Evolutionary conservation across 30 jellyfish, hydroid and myxozoan genomes (phyloP).

Genomic region (Nemopilema nomurai): DNA sequence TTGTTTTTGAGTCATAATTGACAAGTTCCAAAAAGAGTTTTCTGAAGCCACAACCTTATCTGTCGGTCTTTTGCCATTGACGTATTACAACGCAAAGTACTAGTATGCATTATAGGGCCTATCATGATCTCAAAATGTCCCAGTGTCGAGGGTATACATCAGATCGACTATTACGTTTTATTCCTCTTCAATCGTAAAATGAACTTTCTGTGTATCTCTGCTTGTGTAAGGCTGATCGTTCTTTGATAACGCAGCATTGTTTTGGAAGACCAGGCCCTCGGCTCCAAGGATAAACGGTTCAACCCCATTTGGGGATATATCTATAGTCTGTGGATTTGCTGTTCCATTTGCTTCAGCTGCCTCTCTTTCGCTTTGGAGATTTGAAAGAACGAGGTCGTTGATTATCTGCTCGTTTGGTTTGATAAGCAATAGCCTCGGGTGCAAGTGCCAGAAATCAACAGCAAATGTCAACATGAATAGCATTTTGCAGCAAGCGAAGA

Average conservation of each 20-base stretch:
- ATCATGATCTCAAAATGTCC: too few relatives aligned
- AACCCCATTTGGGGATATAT: not conserved
- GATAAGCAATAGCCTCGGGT: conserved; percentile 55
- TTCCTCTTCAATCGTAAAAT: not conserved
- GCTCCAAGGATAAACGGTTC: not conserved
- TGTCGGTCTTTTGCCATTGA: too few relatives aligned
- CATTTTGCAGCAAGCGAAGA: conserved; percentile 52
- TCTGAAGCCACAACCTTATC: too few relatives aligned
- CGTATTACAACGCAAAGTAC: too few relatives aligned
- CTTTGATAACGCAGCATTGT: not conserved
- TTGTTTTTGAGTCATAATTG: too few relatives aligned
- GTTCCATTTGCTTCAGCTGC: not conserved
- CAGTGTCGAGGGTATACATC: too few relatives aligned
- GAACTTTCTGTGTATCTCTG: not conserved
- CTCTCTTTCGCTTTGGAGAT: conserved; percentile 1
- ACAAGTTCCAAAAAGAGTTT: too few relatives aligned
- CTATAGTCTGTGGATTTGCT: not conserved
- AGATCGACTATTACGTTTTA: too few relatives aligned
- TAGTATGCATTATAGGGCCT: too few relatives aligned
- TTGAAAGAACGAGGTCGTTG: conserved; percentile 38
- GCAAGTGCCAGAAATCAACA: conserved; percentile 64
- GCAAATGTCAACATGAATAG: conserved; percentile 46
- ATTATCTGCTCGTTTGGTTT: conserved; percentile 27
- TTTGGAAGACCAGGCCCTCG: not conserved
- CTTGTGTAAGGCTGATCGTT: not conserved